These are phyloP conservation scores for Eristalinus aeneus DNA, from an alignment of 2,888 invertebrate genomes.

Conservation along the genomic window DNA sequence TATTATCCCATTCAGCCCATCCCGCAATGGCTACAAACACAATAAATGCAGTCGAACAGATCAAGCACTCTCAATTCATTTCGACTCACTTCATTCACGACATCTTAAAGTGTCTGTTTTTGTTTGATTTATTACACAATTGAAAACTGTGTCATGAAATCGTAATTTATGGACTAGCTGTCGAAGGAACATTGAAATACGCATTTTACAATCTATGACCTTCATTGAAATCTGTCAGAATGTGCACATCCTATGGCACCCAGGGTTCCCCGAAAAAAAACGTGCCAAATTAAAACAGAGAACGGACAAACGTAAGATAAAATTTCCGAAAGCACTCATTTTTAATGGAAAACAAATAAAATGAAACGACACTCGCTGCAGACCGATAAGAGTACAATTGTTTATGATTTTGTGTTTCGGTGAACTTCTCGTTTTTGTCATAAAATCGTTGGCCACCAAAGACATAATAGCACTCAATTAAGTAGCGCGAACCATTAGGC, in stretches of 20 bases:
- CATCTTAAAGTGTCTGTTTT: background rate
- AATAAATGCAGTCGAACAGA: background rate
- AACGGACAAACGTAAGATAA: background rate
- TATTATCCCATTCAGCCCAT: background rate
- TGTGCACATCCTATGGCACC: background rate
- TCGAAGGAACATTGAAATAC: background rate
- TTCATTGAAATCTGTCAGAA: background rate
- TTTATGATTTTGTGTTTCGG: conserved; percentile 7
- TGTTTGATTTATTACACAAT: background rate
- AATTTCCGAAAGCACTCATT: background rate
- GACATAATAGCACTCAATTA: conserved; percentile 35
- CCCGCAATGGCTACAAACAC: background rate
- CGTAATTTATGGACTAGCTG: background rate
- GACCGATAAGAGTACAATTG: conserved; percentile 31
- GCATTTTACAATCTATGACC: background rate
- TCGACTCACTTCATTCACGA: background rate
- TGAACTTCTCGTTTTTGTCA: background rate
- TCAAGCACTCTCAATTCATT: background rate
- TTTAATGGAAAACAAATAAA: background rate
- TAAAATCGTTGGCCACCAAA: conserved; percentile 2
- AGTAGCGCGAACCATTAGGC: conserved; percentile 35
- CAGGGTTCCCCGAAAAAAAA: background rate
- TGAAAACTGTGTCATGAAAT: background rate
- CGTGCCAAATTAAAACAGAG: background rate
- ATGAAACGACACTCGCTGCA: background rate